A percentile compares a stretch with the other conserved stretches of the same genome.
These are phyloP conservation scores for Calcarius ornatus DNA, from an alignment of 2,113 vertebrate species.

Conservation along the genomic window DNA sequence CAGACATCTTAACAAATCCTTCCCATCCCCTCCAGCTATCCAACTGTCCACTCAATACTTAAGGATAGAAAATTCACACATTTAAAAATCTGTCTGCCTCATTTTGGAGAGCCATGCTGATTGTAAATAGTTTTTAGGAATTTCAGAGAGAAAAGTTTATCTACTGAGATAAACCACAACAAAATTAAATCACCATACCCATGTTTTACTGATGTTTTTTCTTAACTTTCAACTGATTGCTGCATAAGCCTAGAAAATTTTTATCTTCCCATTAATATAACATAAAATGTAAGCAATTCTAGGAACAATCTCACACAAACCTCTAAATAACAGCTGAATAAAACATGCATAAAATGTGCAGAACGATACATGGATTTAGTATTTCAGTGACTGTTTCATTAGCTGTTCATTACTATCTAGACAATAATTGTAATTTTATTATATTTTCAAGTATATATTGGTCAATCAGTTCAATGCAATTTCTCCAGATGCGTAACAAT, in stretches of 20 bases:
- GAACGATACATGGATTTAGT: not conserved
- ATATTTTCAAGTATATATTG: not conserved
- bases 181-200: not conserved
- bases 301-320: not conserved
- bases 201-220: not conserved
- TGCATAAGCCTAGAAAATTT: not conserved
- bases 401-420: conserved; percentile 11
- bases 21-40: not conserved
- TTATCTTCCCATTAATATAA: not conserved
- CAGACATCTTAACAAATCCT: not conserved
- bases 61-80: not conserved
- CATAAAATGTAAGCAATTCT: not conserved
- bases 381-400: conserved; percentile 37
- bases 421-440: not conserved
- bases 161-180: not conserved
- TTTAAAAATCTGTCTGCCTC: not conserved
- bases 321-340: not conserved
- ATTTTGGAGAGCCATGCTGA: not conserved
- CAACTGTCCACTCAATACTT: not conserved
- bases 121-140: not conserved
- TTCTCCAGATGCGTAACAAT: not conserved
- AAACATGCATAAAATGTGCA: not conserved
- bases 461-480: not conserved
- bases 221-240: not conserved
- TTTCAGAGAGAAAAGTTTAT: not conserved